Base-by-base conservation (phyloP, 2,888 invertebrate species). In the Nemoura dubitans region DNA sequence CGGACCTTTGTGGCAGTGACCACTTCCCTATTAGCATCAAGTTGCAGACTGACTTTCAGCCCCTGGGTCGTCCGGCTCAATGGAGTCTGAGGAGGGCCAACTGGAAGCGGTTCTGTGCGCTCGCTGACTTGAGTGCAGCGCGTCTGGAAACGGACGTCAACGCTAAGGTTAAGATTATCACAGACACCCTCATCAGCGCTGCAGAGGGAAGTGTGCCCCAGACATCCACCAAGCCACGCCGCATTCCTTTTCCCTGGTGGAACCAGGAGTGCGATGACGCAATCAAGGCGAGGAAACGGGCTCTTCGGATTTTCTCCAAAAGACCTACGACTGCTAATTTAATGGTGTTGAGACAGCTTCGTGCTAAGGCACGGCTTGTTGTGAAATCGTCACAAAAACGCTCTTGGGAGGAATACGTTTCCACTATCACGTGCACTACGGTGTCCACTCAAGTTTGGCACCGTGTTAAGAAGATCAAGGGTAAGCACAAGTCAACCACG, bases 191-290 rank as follows among this genome's bases (percentile, higher is more conserved):
- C 26, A 78, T 78, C 28, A 28, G 27, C 7, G 78, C 78, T 27
- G 78, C 78, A 78, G 29, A 83, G 42, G 42, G n/a, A 83, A n/a
- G 83, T 43, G 29, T 36, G 26, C 42, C 42, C 26, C 83, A 28
- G 27, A 80, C 85, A n/a, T 80, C 36, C 10, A n/a, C 78, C 27
- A 78, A 78, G 29, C 25, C 77, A 27, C 30, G 78, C 43, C 78
- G 27, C n/a, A 26, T 26, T 14, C 76, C 85, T 28, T 78, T 85
- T 10, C 85, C 85, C n/a, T 85, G 85, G 85, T 85, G 85, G 85
- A 85, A 78, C 80, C 36, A 85, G 80, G 80, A 28, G 25, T 85
- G 85, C 78, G n/a, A 85, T 27, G 83, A 86, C 14, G 86, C 86
- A 29, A 86, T 86, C 27, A 29, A 42, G 21, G n/a, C 26, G 10